Evolutionary conservation across 2,888 invertebrate species (phyloP), one percentile per base, ranked within the genome.

Genomic region (Phania funesta): DNA sequence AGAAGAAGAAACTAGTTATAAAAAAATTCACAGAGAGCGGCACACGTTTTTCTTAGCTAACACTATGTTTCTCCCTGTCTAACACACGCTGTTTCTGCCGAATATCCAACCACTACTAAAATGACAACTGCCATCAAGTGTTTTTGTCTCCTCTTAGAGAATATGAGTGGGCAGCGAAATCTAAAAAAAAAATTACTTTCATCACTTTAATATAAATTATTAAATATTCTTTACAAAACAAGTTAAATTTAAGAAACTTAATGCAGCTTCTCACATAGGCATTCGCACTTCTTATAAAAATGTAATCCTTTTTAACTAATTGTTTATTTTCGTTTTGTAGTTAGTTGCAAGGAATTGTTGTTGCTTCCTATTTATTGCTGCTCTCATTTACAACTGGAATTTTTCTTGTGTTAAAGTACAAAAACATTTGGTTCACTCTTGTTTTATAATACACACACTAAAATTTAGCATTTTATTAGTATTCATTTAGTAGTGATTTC

Each of bases 21-120:
- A 73, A 75, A 32, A 71, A 73, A 67, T 75, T 64, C 77, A 65
- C 52, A 70, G 81, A 82, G 81, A 82, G 81, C 81, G 81, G 76
- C 58, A 82, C 81, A 82, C 77, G 77, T 81, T 81, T 81, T 81
- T 54, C 52, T 56, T 26, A 54, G 24, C 46, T 0, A 38, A 16
- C 22, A 9, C 32, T 68, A 74, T 13, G 0, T n/a, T 52, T 16
- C n/a, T 78, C 77, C 70, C 68, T 77, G 32, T 82, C 52, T 52
- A 44, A 24, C 68, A 24, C 22, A 44, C 16, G 9, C 4, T 0
- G 9, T 32, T 48, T 50, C 20, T 54, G 70, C 1, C n/a, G 29
- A 13, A n/a, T 29, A n/a, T 3, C 13, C n/a, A 29, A 50, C 4
- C 41, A 38, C 20, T 18, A 38, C 7, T 44, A 35, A 54, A 68